Percentiles rank a stretch among this genome's conserved stretches.
Conservation (phyloP, 2,888 invertebrate species). For the Dermolepida albohirtum region DNA sequence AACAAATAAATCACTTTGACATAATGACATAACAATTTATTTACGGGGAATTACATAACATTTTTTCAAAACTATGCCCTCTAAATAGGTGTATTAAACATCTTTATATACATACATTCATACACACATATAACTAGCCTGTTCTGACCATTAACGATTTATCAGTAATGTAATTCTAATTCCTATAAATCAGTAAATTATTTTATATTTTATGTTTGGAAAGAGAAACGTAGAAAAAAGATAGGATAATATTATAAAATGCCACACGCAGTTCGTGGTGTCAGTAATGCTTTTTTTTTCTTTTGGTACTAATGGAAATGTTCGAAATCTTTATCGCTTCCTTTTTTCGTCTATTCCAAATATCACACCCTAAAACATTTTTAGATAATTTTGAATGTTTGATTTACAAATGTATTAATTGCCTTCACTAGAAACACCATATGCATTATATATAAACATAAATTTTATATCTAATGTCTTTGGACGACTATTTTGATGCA, state of each 20-base stretch:
- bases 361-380: constrained; percentile 34
- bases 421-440: constrained; percentile 8
- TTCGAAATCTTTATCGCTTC: constrained; percentile 30
- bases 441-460: too few relatives aligned
- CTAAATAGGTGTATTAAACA: constrained; percentile 5
- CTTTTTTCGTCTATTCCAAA: constrained; percentile 17
- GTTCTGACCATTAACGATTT: constrained; percentile 17
- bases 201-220: constrained; percentile 30
- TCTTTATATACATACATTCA: neutral
- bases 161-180: constrained; percentile 32
- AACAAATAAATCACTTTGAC: constrained; percentile 22
- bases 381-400: constrained; percentile 31
- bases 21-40: constrained; percentile 26
- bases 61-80: constrained; percentile 15
- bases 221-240: constrained; percentile 10
- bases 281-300: constrained; percentile 16
- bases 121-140: too few relatives aligned
- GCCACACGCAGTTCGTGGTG: constrained; percentile 38
- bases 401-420: constrained; percentile 31
- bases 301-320: constrained; percentile 27
- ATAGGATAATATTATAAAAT: constrained; percentile 40
- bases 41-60: constrained; percentile 27
- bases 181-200: constrained; percentile 34
- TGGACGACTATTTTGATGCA: too few relatives aligned
- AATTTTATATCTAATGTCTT: too few relatives aligned